Base-by-base conservation (phyloP, 1,140 invertebrate species). In the Idris sp. region DNA sequence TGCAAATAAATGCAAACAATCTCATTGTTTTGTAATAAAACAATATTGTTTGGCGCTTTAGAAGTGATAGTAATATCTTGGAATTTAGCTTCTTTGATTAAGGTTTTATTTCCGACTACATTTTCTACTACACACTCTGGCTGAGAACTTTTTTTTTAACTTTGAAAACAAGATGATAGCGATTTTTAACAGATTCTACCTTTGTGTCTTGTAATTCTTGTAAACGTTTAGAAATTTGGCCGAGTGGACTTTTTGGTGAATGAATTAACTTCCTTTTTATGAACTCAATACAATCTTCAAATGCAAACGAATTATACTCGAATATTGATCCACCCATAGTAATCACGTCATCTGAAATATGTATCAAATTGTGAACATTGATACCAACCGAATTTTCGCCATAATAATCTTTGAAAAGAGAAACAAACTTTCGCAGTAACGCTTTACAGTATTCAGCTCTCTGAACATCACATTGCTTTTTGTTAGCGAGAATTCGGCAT, bases 221-320 rank as follows among this genome's bases (percentile, higher is more conserved):
- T 14, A 51, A 51, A 0, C 48, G 31, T 25, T 51, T 51, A 4
- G 48, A n/a, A n/a, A n/a, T n/a, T n/a, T n/a, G n/a, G n/a, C n/a
- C n/a, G n/a, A n/a, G n/a, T n/a, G n/a, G n/a, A 51, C 8, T 36
- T 51, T 36, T 51, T 25, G 48, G 48, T n/a, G 48, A 25, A 15
- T 22, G 35, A 0, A 35, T 16, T 11, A 25, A 8, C 22, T 48
- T 25, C 8, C 10, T 51, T 51, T 51, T 51, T 14, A 51, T n/a
- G 25, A 51, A 51, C n/a, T n/a, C n/a, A n/a, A n/a, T n/a, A n/a
- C n/a, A n/a, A n/a, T n/a, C n/a, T n/a, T n/a, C n/a, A n/a, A 36
- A 51, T 9, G 48, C 1, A 9, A 36, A 51, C 11, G 48, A 15
- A 2, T 30, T 25, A 51, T 16, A 51, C 0, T 51, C 48, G n/a